phyloP scores from a whole-genome alignment of 2,797 vertebrate genomes.

The Silurus aristotelis region DNA sequence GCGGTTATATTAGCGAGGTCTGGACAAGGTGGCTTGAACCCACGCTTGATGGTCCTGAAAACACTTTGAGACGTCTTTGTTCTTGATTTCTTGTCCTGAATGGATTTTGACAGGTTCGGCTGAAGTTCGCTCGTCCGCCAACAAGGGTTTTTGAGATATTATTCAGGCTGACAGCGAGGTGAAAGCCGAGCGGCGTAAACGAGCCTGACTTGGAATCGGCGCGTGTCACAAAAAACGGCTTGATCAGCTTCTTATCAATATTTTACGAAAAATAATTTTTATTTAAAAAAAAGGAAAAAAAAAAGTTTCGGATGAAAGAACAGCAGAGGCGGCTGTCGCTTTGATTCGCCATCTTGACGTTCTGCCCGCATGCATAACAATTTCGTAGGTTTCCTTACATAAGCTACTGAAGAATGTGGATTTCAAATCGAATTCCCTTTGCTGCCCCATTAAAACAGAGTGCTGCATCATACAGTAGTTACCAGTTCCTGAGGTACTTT shows the following conservation, averaged over 20 bases:
- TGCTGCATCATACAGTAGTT: no score
- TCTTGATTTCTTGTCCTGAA: not conserved
- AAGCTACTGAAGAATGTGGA: no score
- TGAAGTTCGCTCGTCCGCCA: not conserved
- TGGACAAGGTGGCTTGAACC: not conserved
- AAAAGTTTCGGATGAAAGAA: not conserved
- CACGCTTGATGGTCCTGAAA: not conserved
- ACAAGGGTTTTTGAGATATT: not conserved
- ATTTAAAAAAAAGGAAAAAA: not conserved
- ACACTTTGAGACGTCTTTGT: not conserved
- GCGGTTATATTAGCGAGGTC: not conserved
- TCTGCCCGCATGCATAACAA: not conserved
- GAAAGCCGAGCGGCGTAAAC: not conserved
- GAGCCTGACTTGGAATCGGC: not conserved
- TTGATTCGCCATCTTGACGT: not conserved
- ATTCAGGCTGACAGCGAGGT: not conserved
- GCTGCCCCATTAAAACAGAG: not conserved
- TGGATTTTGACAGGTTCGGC: not conserved
- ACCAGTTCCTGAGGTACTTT: no score
- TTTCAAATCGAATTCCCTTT: not conserved
- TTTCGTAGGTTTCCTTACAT: not conserved
- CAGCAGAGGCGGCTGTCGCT: not conserved
- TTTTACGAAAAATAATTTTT: not conserved
- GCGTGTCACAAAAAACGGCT: not conserved
- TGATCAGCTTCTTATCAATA: not conserved